Percentiles rank a stretch among this genome's conserved stretches.
Evolutionary conservation across 2,113 vertebrate species (phyloP).

Genomic region (Syrrhaptes paradoxus): DNA sequence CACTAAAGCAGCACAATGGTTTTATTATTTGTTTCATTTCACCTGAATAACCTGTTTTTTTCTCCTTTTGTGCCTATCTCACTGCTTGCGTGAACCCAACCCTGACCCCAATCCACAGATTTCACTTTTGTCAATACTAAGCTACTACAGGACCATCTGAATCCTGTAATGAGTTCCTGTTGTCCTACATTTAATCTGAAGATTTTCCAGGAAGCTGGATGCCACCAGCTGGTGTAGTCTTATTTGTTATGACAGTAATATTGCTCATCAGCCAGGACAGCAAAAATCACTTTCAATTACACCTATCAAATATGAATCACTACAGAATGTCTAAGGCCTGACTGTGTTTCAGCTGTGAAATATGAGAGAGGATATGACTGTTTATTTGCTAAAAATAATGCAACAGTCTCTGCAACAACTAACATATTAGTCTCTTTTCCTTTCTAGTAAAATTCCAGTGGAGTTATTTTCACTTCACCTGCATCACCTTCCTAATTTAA

Average conservation of each 20-base stretch:
- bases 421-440: neutral
- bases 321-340: neutral
- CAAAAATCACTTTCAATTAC: neutral
- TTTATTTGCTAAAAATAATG: neutral
- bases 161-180: slow-evolving; percentile 6
- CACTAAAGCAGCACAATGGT: neutral
- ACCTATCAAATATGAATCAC: neutral
- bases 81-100: neutral
- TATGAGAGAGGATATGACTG: neutral
- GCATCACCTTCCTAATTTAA: neutral
- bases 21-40: neutral
- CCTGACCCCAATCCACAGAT: neutral
- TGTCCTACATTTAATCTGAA: neutral
- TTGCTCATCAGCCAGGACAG: neutral
- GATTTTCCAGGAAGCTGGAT: neutral
- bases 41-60: neutral
- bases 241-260: neutral
- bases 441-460: neutral
- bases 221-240: neutral
- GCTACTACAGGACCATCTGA: neutral
- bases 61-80: neutral
- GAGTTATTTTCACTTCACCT: neutral
- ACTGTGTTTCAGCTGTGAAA: neutral
- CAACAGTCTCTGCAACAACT: neutral
- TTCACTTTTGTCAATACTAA: slow-evolving; percentile 30